Evolutionary conservation across 2,888 invertebrate genomes (phyloP).

Genomic region (Timema podura): DNA sequence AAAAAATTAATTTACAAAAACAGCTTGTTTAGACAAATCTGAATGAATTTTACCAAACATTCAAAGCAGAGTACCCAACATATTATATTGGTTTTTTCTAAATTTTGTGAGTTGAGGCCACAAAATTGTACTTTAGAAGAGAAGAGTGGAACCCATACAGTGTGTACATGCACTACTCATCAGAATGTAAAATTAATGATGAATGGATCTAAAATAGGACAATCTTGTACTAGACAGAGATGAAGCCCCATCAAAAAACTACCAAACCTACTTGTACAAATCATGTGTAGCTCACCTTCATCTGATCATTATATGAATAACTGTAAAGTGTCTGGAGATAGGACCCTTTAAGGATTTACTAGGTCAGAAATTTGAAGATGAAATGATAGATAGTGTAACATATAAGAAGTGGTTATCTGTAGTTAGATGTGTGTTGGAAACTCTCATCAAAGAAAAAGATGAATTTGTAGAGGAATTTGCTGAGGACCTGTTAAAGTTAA

Average conservation of each 20-base stretch:
- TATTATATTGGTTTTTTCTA: background rate
- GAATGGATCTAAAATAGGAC: background rate
- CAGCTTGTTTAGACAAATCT: background rate
- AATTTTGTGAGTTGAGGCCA: too few species aligned
- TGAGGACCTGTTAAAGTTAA: too few species aligned
- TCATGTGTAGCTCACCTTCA: background rate
- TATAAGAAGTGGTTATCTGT: too few species aligned
- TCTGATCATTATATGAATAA: background rate
- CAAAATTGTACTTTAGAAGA: too few species aligned
- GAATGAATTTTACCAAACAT: background rate
- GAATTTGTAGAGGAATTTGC: too few species aligned
- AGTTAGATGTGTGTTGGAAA: too few species aligned
- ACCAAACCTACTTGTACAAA: background rate
- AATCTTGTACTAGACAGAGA: background rate
- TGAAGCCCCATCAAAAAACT: background rate
- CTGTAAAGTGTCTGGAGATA: background rate
- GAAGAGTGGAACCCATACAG: background rate
- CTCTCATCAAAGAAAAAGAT: too few species aligned
- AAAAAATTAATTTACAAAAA: constrained; percentile 8
- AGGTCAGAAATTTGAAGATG: background rate
- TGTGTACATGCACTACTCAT: background rate
- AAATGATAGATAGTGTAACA: background rate
- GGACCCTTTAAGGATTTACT: background rate
- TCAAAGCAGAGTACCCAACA: background rate
- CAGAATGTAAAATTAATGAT: constrained; percentile 11